Evolutionary conservation across 2,113 vertebrate genomes (phyloP).

Genomic region (Peromyscus polionotus): DNA sequence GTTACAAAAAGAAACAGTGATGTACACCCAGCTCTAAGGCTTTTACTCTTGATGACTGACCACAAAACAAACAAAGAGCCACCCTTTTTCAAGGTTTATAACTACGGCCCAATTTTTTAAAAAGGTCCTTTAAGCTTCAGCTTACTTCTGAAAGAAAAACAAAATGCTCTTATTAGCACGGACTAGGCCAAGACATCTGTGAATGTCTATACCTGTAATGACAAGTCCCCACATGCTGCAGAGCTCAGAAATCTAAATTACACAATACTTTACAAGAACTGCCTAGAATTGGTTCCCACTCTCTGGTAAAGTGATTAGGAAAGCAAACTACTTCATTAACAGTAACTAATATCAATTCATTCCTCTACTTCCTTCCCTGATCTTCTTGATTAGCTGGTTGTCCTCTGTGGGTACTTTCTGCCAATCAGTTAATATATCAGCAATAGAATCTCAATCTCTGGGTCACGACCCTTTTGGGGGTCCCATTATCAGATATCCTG

Average conservation of each 20-base stretch:
- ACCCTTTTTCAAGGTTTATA: background rate
- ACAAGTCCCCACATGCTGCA: slow-evolving; percentile 63
- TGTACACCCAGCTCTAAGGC: background rate
- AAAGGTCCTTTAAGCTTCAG: slow-evolving; percentile 46
- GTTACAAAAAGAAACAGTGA: background rate
- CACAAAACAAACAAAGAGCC: background rate
- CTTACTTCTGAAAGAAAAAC: slow-evolving; percentile 60
- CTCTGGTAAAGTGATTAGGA: background rate
- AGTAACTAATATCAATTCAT: slow-evolving; percentile 56
- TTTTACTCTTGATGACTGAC: background rate
- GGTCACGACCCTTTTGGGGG: background rate
- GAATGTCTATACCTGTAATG: slow-evolving; percentile 45
- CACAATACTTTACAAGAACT: background rate
- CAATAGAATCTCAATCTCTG: background rate
- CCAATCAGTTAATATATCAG: background rate
- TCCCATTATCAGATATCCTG: background rate
- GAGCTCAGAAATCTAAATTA: slow-evolving; percentile 67
- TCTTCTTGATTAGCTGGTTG: slow-evolving; percentile 71
- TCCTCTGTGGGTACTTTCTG: background rate
- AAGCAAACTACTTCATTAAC: slow-evolving; percentile 62
- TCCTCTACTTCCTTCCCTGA: slow-evolving; percentile 71
- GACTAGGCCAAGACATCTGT: slow-evolving; percentile 43
- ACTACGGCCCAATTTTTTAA: background rate
- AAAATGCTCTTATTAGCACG: slow-evolving; percentile 51
- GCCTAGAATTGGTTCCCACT: background rate